Evolutionary conservation across 2,113 vertebrate species (phyloP).

Genomic region (Ranitomeya imitator): DNA sequence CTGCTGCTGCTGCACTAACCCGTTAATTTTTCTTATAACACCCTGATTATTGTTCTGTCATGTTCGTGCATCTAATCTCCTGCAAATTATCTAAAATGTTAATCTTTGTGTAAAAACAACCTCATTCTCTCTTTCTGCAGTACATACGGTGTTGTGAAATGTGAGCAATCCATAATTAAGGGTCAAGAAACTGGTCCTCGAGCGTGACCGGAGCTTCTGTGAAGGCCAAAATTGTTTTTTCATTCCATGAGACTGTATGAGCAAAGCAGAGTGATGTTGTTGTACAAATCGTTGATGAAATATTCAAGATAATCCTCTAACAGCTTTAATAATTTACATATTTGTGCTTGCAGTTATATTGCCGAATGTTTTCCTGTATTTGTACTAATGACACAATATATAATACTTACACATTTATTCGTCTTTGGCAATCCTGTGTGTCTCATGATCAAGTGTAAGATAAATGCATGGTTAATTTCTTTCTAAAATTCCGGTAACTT

Average conservation of each 20-base stretch:
- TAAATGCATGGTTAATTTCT: not conserved
- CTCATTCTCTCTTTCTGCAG: not conserved
- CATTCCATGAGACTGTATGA: not conserved
- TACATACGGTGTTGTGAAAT: not conserved
- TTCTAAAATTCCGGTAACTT: not conserved
- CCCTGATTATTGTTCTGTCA: slow-evolving; percentile 62
- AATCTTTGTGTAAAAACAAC: not conserved
- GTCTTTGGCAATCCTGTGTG: too few species aligned
- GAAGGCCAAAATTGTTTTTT: not conserved
- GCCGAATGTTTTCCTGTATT: not conserved
- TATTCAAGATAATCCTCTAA: not conserved
- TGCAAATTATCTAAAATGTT: slow-evolving; percentile 38
- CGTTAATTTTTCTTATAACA: slow-evolving; percentile 45
- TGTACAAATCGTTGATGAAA: not conserved
- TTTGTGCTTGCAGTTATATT: not conserved
- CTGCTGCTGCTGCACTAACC: slow-evolving; percentile 65
- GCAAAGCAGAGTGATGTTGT: slow-evolving; percentile 12
- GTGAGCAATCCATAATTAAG: too few species aligned
- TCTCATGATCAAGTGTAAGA: not conserved
- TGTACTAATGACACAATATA: not conserved
- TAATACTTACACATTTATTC: too few species aligned
- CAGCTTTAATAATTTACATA: not conserved
- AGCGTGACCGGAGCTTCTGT: not conserved
- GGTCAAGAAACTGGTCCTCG: not conserved
- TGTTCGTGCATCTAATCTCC: slow-evolving; percentile 58